Evolutionary conservation across 2,113 vertebrate genomes (phyloP).

Genomic region (Psilopsiagon aurifrons): DNA sequence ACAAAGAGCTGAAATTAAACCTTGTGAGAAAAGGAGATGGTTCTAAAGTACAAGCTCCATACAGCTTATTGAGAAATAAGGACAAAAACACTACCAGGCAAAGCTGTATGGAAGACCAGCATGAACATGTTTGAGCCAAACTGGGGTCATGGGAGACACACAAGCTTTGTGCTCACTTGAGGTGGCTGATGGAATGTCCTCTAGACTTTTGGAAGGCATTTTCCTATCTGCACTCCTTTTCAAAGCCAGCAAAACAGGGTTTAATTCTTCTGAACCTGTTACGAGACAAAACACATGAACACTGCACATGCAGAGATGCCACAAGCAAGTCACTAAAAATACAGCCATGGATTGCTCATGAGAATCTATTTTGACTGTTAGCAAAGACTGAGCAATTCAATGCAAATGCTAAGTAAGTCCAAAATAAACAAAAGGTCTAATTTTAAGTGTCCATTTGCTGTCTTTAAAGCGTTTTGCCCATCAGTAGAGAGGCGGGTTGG

Average conservation of each 20-base stretch:
- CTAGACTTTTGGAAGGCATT: conserved; percentile 88
- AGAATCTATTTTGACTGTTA: neutral
- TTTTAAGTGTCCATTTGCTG: neutral
- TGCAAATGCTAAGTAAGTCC: neutral
- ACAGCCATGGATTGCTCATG: neutral
- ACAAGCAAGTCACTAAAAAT: neutral
- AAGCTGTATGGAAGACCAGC: conserved; percentile 12
- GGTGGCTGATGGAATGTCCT: conserved; percentile 82
- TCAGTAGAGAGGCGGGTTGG: neutral
- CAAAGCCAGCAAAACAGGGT: conserved; percentile 77
- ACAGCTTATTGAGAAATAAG: neutral
- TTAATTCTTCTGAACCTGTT: conserved; percentile 84
- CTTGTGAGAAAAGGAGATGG: neutral
- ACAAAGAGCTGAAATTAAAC: neutral
- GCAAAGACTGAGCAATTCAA: neutral
- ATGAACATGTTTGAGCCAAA: conserved; percentile 15
- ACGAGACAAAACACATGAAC: conserved; percentile 76
- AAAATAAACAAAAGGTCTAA: neutral
- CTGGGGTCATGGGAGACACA: conserved; percentile 24
- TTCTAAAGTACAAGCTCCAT: neutral
- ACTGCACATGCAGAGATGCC: conserved; percentile 56
- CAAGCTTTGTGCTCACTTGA: conserved; percentile 84
- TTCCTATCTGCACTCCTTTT: conserved; percentile 79
- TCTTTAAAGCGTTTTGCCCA: neutral
- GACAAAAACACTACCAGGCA: neutral